These are phyloP conservation scores for Bolinopsis microptera DNA, from an alignment of 37 sponge, comb jelly and placozoan genomes.

Conservation along the genomic window DNA sequence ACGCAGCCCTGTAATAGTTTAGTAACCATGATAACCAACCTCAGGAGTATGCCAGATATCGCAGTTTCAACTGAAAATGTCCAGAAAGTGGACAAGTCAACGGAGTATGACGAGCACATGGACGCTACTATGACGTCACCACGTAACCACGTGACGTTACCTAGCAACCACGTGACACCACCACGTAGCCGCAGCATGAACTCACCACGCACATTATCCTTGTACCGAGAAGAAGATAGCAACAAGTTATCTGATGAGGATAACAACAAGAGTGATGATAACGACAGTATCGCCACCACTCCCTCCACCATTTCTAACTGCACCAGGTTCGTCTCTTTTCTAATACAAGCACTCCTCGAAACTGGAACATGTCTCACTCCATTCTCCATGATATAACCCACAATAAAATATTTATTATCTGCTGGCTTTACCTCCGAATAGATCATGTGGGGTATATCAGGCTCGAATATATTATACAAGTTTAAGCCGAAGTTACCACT, in stretches of 20 bases:
- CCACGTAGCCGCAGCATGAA: slow-evolving; percentile 12
- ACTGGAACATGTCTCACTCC: no score
- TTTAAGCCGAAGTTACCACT: no score
- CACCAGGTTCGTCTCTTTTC: not conserved
- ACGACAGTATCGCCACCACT: not conserved
- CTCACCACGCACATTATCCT: not conserved
- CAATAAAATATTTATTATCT: no score
- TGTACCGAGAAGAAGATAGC: not conserved
- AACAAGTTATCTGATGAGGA: not conserved
- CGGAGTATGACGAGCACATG: not conserved
- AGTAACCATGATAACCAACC: not conserved
- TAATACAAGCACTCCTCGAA: no score
- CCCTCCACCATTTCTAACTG: not conserved
- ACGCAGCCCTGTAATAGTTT: no score
- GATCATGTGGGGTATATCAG: no score
- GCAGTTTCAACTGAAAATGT: not conserved
- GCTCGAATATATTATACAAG: no score
- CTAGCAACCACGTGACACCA: not conserved
- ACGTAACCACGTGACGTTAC: not conserved
- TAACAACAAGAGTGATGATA: not conserved
- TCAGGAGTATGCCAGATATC: slow-evolving; percentile 58
- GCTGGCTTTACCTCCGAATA: no score
- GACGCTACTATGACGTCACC: slow-evolving; percentile 11
- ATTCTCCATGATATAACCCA: no score
- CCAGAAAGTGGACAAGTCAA: not conserved